Percentiles rank a stretch among this genome's conserved stretches.
phyloP scores from a whole-genome alignment of 2,113 vertebrate species.

The Pelodiscus sinensis region DNA sequence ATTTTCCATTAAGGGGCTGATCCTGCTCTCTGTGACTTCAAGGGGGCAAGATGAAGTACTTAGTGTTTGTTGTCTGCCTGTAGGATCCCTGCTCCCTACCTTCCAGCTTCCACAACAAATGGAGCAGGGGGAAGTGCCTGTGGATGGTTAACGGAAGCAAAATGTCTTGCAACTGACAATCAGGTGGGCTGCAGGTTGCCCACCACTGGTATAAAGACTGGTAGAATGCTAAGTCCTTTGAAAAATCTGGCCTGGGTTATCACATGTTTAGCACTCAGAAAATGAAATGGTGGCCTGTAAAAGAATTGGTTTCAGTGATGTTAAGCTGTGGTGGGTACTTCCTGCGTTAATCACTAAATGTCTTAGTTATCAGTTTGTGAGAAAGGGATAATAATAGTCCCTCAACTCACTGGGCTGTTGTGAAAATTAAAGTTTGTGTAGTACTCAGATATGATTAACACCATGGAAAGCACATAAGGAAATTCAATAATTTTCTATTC shows the following conservation, averaged over 20 bases:
- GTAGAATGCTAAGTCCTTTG: background rate
- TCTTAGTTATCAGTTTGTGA: background rate
- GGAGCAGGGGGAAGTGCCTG: no score
- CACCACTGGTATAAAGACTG: background rate
- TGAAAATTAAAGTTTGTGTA: background rate
- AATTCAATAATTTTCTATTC: background rate
- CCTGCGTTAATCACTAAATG: background rate
- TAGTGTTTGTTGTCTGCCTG: background rate
- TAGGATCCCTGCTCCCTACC: background rate
- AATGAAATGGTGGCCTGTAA: background rate
- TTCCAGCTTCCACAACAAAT: no score
- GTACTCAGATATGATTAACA: background rate
- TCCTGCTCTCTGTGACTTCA: no score
- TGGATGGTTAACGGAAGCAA: no score
- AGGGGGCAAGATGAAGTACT: background rate
- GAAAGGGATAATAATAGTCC: accelerated
- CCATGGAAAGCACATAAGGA: background rate
- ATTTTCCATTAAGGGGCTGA: no score
- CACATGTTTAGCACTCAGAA: background rate
- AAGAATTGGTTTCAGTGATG: background rate
- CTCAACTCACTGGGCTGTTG: background rate
- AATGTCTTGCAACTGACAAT: no score
- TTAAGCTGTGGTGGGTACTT: background rate
- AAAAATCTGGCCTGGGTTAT: background rate
- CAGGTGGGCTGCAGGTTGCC: no score